Evolutionary conservation across 2,888 invertebrate species (phyloP), one percentile per base, ranked within the genome.

Genomic region (Biston betularia): DNA sequence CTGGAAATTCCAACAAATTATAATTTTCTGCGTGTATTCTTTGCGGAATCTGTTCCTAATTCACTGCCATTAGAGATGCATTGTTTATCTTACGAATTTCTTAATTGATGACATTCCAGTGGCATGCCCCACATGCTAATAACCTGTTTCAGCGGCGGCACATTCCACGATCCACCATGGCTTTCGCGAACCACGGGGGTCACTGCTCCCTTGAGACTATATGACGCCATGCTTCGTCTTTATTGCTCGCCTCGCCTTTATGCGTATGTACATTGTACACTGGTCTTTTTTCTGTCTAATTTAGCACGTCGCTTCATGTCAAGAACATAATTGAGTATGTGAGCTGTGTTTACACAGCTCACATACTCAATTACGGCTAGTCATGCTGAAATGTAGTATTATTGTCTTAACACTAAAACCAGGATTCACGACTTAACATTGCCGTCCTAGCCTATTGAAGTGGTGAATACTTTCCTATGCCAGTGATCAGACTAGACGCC

Each of bases 131-230:
- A 74, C 64, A 74, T 72, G 60, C 55, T 64, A 64, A 59, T 65
- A 71, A 72, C 73, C 73, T 70, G 73, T 72, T 71, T 46, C 48
- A 33, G 49, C 57, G 61, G 53, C 57, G 59, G 63, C 63, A 60
- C 71, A 74, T 72, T 74, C 73, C 73, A 64, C 50, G 67, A 68
- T 15, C 71, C 72, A 72, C 74, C 78, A 79, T 78, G 73, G 79
- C 79, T 81, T 83, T 83, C 75, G 82, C 84, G 76, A 77, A 73
- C 66, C 63, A 63, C 70, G 81, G 78, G 57, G 89, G 86, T 89
- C 89, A 87, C 75, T 86, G 88, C 77, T 84, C 88, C 79, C 82
- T 72, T 59, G 81, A 87, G 89, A 88, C 88, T 75, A 78, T 78
- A 78, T 76, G 84, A 82, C 84, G 84, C 82, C 84, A 77, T 71